These are phyloP conservation scores for Xestia sexstrigata DNA, from an alignment of 2,888 invertebrate species.

Conservation along the genomic window DNA sequence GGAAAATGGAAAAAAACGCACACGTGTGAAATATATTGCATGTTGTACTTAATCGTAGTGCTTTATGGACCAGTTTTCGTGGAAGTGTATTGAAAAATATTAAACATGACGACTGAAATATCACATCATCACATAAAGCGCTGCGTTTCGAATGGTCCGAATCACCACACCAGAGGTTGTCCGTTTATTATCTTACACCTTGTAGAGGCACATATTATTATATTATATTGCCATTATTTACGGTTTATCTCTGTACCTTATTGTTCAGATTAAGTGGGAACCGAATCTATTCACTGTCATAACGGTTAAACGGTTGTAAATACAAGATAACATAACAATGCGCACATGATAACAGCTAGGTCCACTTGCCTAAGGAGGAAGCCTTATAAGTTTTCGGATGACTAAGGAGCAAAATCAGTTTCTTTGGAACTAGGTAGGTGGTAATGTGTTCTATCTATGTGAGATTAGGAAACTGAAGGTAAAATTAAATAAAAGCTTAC, in stretches of 20 bases:
- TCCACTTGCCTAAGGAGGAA: background rate
- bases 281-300: background rate
- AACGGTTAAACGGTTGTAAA: background rate
- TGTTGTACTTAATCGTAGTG: no score
- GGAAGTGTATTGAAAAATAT: no score
- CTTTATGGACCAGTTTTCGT: no score
- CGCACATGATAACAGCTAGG: background rate
- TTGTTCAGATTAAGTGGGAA: background rate
- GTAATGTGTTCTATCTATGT: background rate
- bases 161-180: background rate
- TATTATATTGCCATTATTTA: background rate
- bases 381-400: background rate
- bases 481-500: no score
- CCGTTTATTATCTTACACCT: background rate
- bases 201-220: background rate
- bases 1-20: no score
- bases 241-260: slow-evolving; percentile 3
- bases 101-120: background rate
- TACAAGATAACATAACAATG: background rate
- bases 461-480: background rate
- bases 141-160: background rate
- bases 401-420: background rate
- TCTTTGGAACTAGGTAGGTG: background rate
- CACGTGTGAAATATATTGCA: no score
- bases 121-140: background rate